A percentile compares a stretch with the other conserved stretches of the same genome.
Conservation (phyloP, 2,113 vertebrate species). For the Merops nubicus region DNA sequence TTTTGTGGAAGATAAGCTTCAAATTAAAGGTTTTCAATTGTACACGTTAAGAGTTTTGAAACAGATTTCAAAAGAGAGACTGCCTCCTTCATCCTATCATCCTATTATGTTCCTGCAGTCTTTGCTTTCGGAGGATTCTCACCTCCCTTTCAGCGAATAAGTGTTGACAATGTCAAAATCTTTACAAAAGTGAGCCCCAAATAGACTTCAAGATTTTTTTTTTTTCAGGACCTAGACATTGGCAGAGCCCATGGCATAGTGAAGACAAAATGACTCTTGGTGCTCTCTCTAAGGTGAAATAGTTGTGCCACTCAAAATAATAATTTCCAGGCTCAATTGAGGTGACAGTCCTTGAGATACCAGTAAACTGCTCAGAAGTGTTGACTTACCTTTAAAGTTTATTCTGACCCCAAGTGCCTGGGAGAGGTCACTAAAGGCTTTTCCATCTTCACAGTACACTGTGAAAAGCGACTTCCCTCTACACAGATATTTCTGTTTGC, state of each 20-base stretch:
- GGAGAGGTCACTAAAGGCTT: not conserved
- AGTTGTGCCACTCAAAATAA: not conserved
- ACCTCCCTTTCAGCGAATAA: not conserved
- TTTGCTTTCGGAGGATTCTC: not conserved
- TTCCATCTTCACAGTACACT: not conserved
- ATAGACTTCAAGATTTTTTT: not conserved
- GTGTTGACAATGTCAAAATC: not conserved
- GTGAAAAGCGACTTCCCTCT: not conserved
- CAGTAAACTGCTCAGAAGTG: not conserved
- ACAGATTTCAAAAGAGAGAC: not conserved
- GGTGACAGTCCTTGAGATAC: not conserved
- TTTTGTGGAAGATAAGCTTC: constrained; percentile 22
- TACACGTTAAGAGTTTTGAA: not conserved
- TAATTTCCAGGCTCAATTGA: not conserved
- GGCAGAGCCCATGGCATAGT: not conserved
- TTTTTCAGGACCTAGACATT: not conserved
- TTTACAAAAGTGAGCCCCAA: not conserved
- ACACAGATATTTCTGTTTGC: not conserved
- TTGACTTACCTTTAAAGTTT: not conserved
- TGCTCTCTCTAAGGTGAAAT: not conserved
- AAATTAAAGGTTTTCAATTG: constrained; percentile 6
- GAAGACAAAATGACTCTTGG: not conserved
- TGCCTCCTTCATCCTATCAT: not conserved
- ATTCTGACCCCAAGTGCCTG: not conserved
- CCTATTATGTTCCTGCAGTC: not conserved